Conservation (phyloP, 2,888 invertebrate species). For the Aporophyla nigra region DNA sequence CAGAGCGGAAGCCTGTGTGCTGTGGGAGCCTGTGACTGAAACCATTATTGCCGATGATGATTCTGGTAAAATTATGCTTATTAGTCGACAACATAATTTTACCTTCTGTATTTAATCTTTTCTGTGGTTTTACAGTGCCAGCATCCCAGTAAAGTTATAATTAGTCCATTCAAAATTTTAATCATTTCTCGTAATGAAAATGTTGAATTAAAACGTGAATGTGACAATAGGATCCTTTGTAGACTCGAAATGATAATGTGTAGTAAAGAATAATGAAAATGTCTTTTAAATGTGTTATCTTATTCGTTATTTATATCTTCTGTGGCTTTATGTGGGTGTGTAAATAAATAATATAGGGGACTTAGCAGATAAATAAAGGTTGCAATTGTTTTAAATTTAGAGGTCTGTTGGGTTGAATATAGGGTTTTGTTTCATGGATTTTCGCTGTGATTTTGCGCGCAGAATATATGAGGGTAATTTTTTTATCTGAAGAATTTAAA, state of each 20-base stretch:
- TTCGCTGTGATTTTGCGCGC: not conserved
- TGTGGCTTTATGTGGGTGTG: conserved; percentile 6
- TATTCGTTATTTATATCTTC: conserved; percentile 17
- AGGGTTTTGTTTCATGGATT: no score
- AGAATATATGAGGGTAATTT: not conserved
- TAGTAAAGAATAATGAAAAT: conserved; percentile 38
- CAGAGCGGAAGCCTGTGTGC: not conserved
- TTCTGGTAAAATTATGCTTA: not conserved
- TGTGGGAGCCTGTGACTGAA: not conserved
- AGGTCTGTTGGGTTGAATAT: not conserved
- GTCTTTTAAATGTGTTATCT: conserved; percentile 39
- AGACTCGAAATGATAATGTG: conserved; percentile 43
- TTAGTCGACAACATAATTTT: rapidly evolving
- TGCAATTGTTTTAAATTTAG: conserved; percentile 26
- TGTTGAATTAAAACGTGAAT: conserved; percentile 34
- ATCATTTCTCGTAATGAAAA: conserved; percentile 50
- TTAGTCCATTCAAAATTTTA: conserved; percentile 64
- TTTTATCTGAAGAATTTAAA: not conserved
- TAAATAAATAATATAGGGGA: conserved; percentile 11
- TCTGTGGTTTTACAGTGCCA: not conserved
- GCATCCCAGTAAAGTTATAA: conserved; percentile 58
- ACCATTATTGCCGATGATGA: not conserved
- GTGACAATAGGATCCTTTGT: conserved; percentile 46
- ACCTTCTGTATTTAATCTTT: conserved; percentile 26
- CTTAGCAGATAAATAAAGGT: conserved; percentile 13